These are phyloP conservation scores for Cremastinae sp. DNA, from an alignment of 2,888 invertebrate species.

Conservation along the genomic window DNA sequence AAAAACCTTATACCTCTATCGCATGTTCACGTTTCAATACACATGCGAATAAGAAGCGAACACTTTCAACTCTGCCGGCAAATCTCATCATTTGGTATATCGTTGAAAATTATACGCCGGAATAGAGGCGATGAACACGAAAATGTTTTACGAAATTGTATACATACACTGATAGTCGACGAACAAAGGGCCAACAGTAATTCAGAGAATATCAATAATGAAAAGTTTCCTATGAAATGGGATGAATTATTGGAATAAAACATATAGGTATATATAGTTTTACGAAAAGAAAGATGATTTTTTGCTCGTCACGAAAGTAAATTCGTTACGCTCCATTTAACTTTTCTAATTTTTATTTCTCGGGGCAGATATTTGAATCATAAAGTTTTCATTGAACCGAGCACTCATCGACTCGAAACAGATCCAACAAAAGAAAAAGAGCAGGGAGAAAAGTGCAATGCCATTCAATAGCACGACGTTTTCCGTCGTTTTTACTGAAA, in stretches of 20 bases:
- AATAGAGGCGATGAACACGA: constrained; percentile 21
- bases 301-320: not conserved
- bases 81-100: constrained; percentile 57
- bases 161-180: not conserved
- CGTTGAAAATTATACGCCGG: constrained; percentile 44
- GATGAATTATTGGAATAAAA: no score
- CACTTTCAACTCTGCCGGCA: constrained; percentile 35
- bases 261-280: no score
- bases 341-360: constrained; percentile 12
- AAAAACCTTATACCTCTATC: no score
- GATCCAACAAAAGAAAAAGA: constrained; percentile 22
- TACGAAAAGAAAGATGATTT: constrained; percentile 6
- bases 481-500: constrained; percentile 56
- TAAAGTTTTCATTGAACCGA: constrained; percentile 40
- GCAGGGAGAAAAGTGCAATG: constrained; percentile 14
- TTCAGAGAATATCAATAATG: not conserved
- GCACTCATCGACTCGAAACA: constrained; percentile 51
- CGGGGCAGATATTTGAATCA: constrained; percentile 21
- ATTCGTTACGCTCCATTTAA: constrained; percentile 20
- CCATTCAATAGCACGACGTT: constrained; percentile 57
- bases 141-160: constrained; percentile 15
- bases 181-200: not conserved
- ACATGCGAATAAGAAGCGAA: constrained; percentile 23
- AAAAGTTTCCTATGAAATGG: not conserved
- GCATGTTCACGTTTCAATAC: constrained; percentile 4